Percentiles rank a stretch among this genome's conserved stretches.
Conservation (phyloP, 2,797 vertebrate species). For the Chaetophractus vellerosus region DNA sequence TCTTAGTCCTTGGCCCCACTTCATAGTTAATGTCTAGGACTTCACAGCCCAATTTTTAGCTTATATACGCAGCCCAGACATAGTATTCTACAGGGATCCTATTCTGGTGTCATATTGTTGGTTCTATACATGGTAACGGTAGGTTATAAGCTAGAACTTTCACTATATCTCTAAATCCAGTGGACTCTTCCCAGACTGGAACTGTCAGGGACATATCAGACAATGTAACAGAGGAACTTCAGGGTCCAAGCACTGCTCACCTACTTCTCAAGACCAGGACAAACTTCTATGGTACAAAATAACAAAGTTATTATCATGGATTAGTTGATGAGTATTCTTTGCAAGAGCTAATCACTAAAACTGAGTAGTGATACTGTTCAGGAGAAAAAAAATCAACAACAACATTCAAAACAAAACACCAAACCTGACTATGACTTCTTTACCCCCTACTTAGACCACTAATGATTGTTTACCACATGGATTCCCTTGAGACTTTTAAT, state of each 20-base stretch:
- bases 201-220: neutral
- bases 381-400: slow-evolving; percentile 32
- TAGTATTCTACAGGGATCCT: neutral
- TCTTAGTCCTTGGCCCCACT: neutral
- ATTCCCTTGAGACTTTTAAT: slow-evolving; percentile 1
- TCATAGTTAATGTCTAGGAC: neutral
- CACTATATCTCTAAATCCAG: neutral
- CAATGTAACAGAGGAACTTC: neutral
- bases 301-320: neutral
- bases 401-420: neutral
- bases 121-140: neutral
- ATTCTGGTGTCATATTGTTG: neutral
- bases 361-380: neutral
- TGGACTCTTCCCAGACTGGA: neutral
- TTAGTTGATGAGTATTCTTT: slow-evolving; percentile 1
- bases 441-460: slow-evolving; percentile 73
- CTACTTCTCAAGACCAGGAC: neutral
- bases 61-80: neutral
- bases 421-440: slow-evolving; percentile 78
- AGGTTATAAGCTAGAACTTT: neutral
- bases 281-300: neutral
- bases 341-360: slow-evolving; percentile 40
- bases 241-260: neutral
- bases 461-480: slow-evolving; percentile 83
- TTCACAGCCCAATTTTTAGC: neutral